These are phyloP conservation scores for Holcopasites calliopsidis DNA, from an alignment of 1,140 invertebrate species.

Conservation along the genomic window DNA sequence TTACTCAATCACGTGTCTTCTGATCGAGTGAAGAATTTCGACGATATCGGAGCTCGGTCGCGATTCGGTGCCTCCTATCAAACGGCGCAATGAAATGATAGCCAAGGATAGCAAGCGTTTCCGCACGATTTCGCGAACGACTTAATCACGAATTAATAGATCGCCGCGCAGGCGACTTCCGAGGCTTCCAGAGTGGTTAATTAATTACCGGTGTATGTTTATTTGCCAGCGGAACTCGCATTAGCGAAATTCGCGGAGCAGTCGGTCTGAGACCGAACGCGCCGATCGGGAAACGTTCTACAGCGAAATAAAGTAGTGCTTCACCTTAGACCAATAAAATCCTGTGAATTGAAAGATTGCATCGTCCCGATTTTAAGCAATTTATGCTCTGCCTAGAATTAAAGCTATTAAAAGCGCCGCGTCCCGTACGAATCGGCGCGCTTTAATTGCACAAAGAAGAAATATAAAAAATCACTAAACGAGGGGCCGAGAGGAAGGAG, in stretches of 20 bases:
- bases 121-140: conserved; percentile 26
- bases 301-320: too few relatives aligned
- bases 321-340: too few relatives aligned
- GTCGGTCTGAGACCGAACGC: background rate
- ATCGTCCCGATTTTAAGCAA: background rate
- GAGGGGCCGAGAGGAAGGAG: background rate
- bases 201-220: conserved; percentile 37
- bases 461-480: background rate
- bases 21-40: too few relatives aligned
- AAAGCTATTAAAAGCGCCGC: background rate
- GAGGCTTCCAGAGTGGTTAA: conserved; percentile 14
- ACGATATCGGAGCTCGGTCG: too few relatives aligned
- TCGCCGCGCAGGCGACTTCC: conserved; percentile 26
- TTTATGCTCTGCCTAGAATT: background rate
- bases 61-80: background rate
- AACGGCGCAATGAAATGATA: background rate
- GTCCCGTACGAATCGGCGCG: too few relatives aligned
- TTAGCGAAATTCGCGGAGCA: conserved; percentile 16
- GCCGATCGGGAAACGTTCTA: conserved; percentile 34
- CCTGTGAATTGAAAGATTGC: too few relatives aligned
- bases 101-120: background rate
- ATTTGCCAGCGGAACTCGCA: conserved; percentile 13
- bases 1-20: too few relatives aligned
- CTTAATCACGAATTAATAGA: conserved; percentile 40
- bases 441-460: background rate